Percentiles rank a stretch among this genome's conserved stretches.
These are phyloP conservation scores for Portunus trituberculatus DNA, from an alignment of 1,140 invertebrate genomes.

Conservation along the genomic window DNA sequence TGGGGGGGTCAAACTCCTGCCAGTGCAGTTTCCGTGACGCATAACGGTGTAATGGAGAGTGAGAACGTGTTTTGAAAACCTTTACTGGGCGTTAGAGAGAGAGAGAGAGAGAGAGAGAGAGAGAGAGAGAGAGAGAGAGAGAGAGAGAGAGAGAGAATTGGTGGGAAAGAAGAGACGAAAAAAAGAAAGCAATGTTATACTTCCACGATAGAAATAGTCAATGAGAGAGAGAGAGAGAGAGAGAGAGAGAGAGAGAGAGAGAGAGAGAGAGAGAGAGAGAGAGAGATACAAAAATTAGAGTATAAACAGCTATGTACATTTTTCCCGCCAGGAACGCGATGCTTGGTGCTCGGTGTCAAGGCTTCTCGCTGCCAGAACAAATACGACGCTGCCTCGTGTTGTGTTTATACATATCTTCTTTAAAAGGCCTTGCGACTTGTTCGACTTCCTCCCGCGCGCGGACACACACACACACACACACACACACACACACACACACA, in stretches of 20 bases:
- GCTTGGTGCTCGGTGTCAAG: no score
- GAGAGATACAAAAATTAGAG: not conserved
- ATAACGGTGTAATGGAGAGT: no score
- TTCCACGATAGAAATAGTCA: not conserved
- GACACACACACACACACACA: no score
- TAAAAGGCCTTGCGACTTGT: no score
- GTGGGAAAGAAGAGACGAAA: not conserved
- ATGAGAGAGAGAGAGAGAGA: not conserved
- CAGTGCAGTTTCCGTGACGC: no score
- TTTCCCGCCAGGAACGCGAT: not conserved
- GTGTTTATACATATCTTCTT: no score
- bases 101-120: slow-evolving; percentile 37
- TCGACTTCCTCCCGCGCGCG: no score
- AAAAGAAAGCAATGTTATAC: not conserved
- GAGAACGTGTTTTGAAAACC: no score
- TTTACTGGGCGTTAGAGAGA: not conserved
- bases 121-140: slow-evolving; percentile 36
- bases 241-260: not conserved
- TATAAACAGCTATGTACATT: not conserved
- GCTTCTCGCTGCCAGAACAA: no score
- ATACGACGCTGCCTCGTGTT: no score
- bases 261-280: not conserved
- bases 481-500: no score
- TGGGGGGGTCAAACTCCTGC: no score
- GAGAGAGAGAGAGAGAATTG: not conserved